Base-by-base conservation (phyloP, 2,888 invertebrate genomes). In the Cartodere bifasciata region DNA sequence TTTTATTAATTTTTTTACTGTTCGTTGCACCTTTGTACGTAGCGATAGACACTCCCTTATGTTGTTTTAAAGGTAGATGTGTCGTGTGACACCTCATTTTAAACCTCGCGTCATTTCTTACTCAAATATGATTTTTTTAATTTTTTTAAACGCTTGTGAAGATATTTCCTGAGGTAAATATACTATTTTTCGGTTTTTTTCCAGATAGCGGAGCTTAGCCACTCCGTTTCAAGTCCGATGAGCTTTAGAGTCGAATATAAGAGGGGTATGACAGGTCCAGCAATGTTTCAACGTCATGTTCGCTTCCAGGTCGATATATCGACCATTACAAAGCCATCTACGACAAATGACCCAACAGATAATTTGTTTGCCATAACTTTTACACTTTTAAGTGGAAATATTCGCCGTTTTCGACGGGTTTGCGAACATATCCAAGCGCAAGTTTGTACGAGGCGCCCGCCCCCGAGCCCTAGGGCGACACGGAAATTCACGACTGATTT, bases 221-320 rank as follows among this genome's bases (percentile, higher is more conserved):
- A 98, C 65, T 95, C 90, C 52, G 97, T 98, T n/a, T 76, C 91
- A 16, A 92, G 92, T 40, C 94, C 97, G 28, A 92, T 92, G 73
- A 92, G 94, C 20, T 98, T 98, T 65, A 75, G 91, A 31, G 95
- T 97, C 35, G 97, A 98, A 58, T 98, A 97, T 65, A 90, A 92
- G 55, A 68, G 97, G 28, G 91, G 86, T 12, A 84, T 86, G 24
- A 86, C 91, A 42, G 91, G 90, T 31, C 87, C 91, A 13, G 88
- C 88, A 38, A 90, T 95, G 86, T 94, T 95, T 58, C 91, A 94
- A 52, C 67, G 95, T 44, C 94, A 94, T 62, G 92, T 95, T 14
- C 70, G 92, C 41, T 92, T 95, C 65, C 94, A 95, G 71, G 85
- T 85, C 41, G 85, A 85, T 55, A 80, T 85, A 43, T 81, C 81